Conservation (phyloP, 2,113 vertebrate genomes). For the Miniopterus natalensis region DNA sequence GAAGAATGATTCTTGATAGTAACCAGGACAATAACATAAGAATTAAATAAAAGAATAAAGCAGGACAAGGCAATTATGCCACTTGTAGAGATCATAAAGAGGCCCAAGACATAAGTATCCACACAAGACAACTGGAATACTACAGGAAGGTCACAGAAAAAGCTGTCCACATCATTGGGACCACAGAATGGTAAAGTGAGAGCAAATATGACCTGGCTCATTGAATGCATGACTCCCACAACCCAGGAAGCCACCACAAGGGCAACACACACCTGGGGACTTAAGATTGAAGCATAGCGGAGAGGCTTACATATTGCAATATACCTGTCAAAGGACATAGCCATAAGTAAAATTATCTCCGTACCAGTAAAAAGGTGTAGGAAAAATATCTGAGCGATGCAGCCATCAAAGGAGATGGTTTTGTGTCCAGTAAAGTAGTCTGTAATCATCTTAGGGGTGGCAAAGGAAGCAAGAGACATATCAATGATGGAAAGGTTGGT, state of each 20-base stretch:
- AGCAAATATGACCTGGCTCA: conserved; percentile 78
- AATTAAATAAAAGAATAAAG: conserved; percentile 78
- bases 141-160: conserved; percentile 84
- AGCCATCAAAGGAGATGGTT: conserved; percentile 81
- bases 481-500: conserved; percentile 82
- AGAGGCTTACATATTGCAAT: conserved; percentile 83
- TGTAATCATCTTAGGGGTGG: conserved; percentile 83
- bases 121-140: conserved; percentile 81
- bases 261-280: conserved; percentile 59
- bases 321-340: conserved; percentile 84
- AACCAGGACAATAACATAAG: conserved; percentile 75
- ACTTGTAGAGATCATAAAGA: conserved; percentile 82
- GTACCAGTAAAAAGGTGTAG: conserved; percentile 82
- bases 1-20: conserved; percentile 73
- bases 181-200: conserved; percentile 81
- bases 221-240: conserved; percentile 82
- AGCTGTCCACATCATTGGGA: conserved; percentile 77
- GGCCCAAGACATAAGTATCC: conserved; percentile 76
- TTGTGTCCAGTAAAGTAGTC: conserved; percentile 76
- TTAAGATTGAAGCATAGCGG: conserved; percentile 77
- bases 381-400: conserved; percentile 84
- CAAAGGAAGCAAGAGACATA: conserved; percentile 82
- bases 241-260: conserved; percentile 68
- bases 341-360: conserved; percentile 83
- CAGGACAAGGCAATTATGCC: conserved; percentile 78